phyloP scores from a whole-genome alignment of 2,113 vertebrate species.

The Oxyruncus cristatus region DNA sequence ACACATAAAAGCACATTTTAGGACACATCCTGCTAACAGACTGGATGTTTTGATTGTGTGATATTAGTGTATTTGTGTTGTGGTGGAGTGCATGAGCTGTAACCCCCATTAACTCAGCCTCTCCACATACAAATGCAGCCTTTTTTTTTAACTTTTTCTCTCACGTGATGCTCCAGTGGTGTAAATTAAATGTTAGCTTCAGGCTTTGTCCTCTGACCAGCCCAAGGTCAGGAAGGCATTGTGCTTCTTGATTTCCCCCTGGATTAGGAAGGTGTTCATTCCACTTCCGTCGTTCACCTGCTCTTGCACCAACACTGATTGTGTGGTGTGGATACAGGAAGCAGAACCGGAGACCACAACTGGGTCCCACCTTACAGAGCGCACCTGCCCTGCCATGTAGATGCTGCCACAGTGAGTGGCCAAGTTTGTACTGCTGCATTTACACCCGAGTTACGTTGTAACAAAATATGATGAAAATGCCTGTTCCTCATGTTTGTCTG shows the following conservation, averaged over 20 bases:
- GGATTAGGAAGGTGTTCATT: not conserved
- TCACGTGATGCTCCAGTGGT: not conserved
- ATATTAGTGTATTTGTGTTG: not conserved
- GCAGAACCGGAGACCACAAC: not conserved
- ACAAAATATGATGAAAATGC: not conserved
- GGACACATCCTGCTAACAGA: not conserved
- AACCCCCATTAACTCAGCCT: not conserved
- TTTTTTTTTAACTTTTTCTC: not conserved
- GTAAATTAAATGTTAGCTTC: not conserved
- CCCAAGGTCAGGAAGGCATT: not conserved
- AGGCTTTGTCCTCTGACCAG: not conserved
- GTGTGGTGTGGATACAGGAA: rapidly evolving
- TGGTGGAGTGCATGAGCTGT: not conserved
- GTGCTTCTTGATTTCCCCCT: not conserved
- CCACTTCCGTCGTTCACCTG: rapidly evolving
- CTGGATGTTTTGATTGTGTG: not conserved
- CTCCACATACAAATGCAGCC: not conserved
- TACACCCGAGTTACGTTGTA: not conserved
- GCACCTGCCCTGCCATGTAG: not conserved
- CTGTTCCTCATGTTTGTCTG: not conserved
- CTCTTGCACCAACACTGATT: rapidly evolving
- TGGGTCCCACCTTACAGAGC: rapidly evolving
- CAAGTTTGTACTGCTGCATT: not conserved
- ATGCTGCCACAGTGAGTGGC: not conserved
- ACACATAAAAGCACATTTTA: not conserved